These are phyloP conservation scores for Drosophila ohnishii DNA, from an alignment of 1,140 invertebrate species.

Conservation along the genomic window DNA sequence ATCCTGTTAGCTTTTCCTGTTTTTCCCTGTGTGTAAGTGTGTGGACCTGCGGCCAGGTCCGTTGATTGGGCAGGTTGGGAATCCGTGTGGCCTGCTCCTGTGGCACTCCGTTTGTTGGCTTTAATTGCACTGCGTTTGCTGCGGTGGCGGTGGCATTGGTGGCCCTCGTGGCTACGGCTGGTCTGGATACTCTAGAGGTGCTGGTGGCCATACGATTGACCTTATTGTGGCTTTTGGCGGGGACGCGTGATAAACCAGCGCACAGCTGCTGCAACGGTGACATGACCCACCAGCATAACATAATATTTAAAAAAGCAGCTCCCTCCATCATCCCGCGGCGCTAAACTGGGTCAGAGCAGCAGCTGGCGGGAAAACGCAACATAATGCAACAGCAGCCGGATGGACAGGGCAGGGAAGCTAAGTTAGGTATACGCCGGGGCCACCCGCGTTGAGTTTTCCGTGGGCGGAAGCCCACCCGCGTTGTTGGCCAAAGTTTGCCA, in stretches of 20 bases:
- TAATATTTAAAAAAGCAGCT: slow-evolving; percentile 10
- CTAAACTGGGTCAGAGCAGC: slow-evolving; percentile 46
- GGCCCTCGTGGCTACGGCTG: slow-evolving; percentile 1
- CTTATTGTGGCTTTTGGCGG: slow-evolving; percentile 63
- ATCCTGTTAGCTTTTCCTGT: too few relatives aligned
- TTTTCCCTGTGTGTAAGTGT: not conserved
- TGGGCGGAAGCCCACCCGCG: slow-evolving; percentile 12
- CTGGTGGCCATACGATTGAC: slow-evolving; percentile 54
- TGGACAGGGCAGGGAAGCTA: slow-evolving; percentile 1
- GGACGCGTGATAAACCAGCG: slow-evolving; percentile 43
- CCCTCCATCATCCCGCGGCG: not conserved
- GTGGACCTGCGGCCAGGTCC: slow-evolving; percentile 36
- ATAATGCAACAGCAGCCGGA: slow-evolving; percentile 34
- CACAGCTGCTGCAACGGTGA: slow-evolving; percentile 35
- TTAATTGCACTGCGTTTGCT: slow-evolving; percentile 64
- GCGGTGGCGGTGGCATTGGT: slow-evolving; percentile 21
- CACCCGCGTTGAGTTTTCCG: slow-evolving; percentile 2
- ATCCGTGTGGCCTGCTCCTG: slow-evolving; percentile 36
- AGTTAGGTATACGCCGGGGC: slow-evolving; percentile 4
- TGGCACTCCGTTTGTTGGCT: slow-evolving; percentile 63
- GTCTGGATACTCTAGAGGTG: slow-evolving; percentile 1
- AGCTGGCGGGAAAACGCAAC: slow-evolving; percentile 22
- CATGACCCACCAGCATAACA: slow-evolving; percentile 20
- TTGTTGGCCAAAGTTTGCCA: slow-evolving; percentile 39
- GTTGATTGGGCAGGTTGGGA: slow-evolving; percentile 63